Conservation (phyloP, 1,140 invertebrate genomes). For the Drosophila lini region DNA sequence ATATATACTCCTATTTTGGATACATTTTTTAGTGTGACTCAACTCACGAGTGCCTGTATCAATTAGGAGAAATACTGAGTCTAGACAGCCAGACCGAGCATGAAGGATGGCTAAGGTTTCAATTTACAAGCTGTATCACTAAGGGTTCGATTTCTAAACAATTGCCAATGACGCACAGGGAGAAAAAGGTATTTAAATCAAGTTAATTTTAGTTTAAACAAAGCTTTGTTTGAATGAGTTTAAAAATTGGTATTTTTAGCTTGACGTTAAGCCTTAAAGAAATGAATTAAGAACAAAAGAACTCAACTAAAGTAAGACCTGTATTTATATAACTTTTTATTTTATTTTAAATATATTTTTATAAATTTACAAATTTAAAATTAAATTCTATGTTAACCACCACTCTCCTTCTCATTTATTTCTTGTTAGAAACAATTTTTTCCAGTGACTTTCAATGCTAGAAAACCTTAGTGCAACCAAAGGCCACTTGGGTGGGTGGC, state of each 20-base stretch:
- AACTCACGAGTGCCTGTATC: constrained; percentile 31
- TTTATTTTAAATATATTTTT: not conserved
- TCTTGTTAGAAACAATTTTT: not conserved
- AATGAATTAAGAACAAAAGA: not conserved
- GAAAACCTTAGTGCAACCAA: constrained; percentile 27
- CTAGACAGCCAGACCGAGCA: constrained; percentile 26
- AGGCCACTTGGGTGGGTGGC: constrained; percentile 46
- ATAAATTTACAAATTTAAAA: not conserved
- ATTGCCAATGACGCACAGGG: not conserved
- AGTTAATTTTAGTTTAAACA: not conserved
- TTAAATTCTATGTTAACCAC: too few species aligned
- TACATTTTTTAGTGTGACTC: constrained; percentile 19
- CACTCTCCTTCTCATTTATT: not conserved
- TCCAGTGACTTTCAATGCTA: constrained; percentile 19
- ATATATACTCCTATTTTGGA: not conserved
- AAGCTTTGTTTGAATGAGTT: not conserved
- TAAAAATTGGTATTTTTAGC: too few species aligned
- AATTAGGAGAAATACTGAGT: constrained; percentile 30
- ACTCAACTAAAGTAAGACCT: too few species aligned
- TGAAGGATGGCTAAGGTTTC: constrained; percentile 36
- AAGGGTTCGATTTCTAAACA: constrained; percentile 13
- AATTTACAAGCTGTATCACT: constrained; percentile 8
- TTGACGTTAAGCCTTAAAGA: not conserved
- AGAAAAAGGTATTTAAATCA: not conserved
- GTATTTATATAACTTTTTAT: too few species aligned